Conservation (phyloP, 2,888 invertebrate genomes). For the Periphyllus acericola region DNA sequence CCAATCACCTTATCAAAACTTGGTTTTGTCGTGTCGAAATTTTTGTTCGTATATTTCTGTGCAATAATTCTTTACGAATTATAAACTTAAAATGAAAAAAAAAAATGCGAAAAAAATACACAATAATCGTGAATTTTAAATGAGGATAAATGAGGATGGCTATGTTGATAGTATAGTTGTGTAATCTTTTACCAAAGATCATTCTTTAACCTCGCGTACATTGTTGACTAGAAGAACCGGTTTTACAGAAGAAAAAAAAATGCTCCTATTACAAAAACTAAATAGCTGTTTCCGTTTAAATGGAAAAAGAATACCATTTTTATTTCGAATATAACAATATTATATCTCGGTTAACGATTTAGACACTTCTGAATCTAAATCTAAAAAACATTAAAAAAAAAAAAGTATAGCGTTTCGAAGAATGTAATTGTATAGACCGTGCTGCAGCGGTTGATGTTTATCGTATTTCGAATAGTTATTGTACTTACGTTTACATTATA, state of each 20-base stretch:
- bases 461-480: background rate
- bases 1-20: background rate
- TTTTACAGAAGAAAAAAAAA: background rate
- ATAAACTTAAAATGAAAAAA: background rate
- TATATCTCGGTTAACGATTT: background rate
- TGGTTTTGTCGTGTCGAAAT: background rate
- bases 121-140: background rate
- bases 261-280: slow-evolving; percentile 8
- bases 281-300: slow-evolving; percentile 10
- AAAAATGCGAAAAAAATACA: too few relatives aligned
- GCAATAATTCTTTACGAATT: background rate
- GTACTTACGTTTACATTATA: background rate
- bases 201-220: slow-evolving; percentile 22
- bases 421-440: background rate
- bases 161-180: background rate
- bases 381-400: background rate
- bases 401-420: background rate
- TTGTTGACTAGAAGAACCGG: slow-evolving; percentile 51
- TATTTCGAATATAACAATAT: background rate
- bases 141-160: slow-evolving; percentile 2
- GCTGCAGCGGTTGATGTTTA: too few relatives aligned
- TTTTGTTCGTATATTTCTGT: background rate
- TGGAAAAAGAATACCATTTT: background rate
- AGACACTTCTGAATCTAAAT: background rate
- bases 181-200: slow-evolving; percentile 36